A percentile compares a stretch with the other conserved stretches of the same genome.
phyloP scores from a whole-genome alignment of 1,140 invertebrate genomes.

The Xylocopa sonorina region DNA sequence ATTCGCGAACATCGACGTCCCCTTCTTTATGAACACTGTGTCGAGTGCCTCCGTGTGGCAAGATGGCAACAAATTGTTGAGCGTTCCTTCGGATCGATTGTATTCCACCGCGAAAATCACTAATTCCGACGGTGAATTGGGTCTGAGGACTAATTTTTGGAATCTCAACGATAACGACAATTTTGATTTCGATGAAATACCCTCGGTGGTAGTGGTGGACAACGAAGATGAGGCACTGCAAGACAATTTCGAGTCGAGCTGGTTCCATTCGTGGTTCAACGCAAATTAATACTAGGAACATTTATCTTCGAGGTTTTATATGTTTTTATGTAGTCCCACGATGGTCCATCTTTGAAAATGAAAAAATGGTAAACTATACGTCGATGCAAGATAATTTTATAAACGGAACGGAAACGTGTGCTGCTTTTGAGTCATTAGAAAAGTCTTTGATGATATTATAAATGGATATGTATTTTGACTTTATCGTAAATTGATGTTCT shows the following conservation, averaged over 20 bases:
- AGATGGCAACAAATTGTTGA: background rate
- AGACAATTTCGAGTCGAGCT: background rate
- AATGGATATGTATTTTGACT: no score
- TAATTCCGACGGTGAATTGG: constrained; percentile 21
- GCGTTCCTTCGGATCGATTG: constrained; percentile 22
- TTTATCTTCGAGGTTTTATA: background rate
- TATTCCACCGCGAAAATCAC: constrained; percentile 3
- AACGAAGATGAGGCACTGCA: constrained; percentile 15
- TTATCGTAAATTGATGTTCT: no score
- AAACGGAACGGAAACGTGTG: background rate
- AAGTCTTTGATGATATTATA: background rate
- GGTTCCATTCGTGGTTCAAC: constrained; percentile 15
- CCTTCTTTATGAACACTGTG: background rate
- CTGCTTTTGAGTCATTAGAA: background rate
- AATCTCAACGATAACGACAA: constrained; percentile 5
- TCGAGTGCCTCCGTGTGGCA: background rate
- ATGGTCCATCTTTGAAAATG: background rate
- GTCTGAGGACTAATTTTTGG: background rate
- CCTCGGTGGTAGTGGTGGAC: background rate
- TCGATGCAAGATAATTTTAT: background rate
- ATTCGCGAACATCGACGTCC: background rate
- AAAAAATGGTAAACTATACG: constrained; percentile 12
- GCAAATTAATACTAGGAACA: background rate
- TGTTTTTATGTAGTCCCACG: background rate
- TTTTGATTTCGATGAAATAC: constrained; percentile 1